Evolutionary conservation across 2,797 vertebrate species (phyloP).

Genomic region (Anomalospiza imberbis): DNA sequence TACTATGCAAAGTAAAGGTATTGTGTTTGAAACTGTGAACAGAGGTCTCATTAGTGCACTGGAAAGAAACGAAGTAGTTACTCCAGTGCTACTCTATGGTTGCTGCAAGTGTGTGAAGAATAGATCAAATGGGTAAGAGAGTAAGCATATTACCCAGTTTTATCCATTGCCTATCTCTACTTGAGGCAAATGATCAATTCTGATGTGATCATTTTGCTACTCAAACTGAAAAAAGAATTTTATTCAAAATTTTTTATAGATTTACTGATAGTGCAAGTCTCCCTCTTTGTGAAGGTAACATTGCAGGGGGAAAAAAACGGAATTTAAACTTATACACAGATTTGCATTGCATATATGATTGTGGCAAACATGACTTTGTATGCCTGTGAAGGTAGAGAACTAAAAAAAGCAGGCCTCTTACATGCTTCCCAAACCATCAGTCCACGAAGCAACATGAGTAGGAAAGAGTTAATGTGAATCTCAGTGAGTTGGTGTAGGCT

Average conservation of each 20-base stretch:
- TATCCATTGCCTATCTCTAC: background rate
- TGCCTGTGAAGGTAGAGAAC: background rate
- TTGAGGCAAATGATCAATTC: background rate
- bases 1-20: background rate
- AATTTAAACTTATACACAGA: background rate
- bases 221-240: background rate
- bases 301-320: background rate
- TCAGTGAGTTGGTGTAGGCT: background rate
- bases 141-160: background rate
- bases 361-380: background rate
- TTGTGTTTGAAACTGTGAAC: background rate
- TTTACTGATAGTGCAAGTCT: background rate
- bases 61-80: background rate
- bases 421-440: background rate
- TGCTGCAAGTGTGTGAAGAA: background rate
- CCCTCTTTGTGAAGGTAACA: background rate
- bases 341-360: background rate
- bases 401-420: background rate
- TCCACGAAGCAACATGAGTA: fast-evolving
- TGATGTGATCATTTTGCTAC: background rate
- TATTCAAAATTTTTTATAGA: background rate
- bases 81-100: background rate
- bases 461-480: background rate
- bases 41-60: background rate
- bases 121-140: background rate